Evolutionary conservation across 2,888 invertebrate genomes (phyloP).

Genomic region (Oligia latruncula): DNA sequence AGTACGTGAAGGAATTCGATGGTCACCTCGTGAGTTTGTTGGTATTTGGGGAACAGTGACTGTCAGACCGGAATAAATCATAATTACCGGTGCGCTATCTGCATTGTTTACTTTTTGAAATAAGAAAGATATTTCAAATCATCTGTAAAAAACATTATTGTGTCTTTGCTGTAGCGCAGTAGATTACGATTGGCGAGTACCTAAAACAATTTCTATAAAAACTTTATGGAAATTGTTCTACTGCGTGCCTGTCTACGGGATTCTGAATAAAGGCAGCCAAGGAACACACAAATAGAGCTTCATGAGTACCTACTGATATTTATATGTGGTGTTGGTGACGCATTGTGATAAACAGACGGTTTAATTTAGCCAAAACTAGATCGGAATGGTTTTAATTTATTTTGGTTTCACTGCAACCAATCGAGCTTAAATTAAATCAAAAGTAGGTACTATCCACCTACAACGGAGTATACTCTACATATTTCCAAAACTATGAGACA

Average conservation of each 20-base stretch:
- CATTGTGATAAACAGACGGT: neutral
- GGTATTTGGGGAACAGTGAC: slow-evolving; percentile 32
- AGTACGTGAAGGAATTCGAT: slow-evolving; percentile 63
- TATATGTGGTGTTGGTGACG: neutral
- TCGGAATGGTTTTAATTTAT: neutral
- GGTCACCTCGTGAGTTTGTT: slow-evolving; percentile 27
- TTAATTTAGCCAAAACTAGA: neutral
- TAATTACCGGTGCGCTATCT: neutral
- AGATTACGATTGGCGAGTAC: too few relatives aligned
- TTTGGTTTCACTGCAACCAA: neutral
- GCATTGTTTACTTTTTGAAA: neutral
- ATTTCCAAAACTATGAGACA: neutral
- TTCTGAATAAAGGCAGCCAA: neutral
- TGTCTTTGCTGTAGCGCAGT: neutral
- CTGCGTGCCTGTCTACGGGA: neutral
- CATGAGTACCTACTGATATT: too few relatives aligned
- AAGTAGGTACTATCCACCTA: neutral
- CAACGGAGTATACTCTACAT: neutral
- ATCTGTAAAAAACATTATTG: neutral
- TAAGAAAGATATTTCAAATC: neutral
- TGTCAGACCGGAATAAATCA: neutral
- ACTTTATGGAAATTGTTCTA: neutral
- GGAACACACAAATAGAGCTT: neutral
- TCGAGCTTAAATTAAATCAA: neutral
- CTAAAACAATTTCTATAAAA: too few relatives aligned